Base-by-base conservation (phyloP, 2,797 vertebrate species). In the Pseudochaenichthys georgianus region DNA sequence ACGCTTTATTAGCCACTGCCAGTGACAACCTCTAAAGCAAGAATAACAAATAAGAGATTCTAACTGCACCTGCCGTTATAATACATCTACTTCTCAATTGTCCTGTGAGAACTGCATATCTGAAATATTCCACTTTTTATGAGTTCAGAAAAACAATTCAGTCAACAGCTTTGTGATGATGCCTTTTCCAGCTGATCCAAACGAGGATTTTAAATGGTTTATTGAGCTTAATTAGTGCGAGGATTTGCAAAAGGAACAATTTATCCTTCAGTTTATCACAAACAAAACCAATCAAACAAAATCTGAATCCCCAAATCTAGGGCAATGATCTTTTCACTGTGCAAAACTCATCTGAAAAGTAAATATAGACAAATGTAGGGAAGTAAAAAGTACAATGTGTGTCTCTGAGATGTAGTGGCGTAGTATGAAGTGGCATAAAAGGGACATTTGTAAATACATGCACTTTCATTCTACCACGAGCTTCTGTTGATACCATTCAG, bases 401-500 rank as follows among this genome's bases (percentile, higher is more conserved):
- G 58, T 15, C 19, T 45, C 42, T 46, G 58, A 45, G 13, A 45
- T 31, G 43, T 46, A 28, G 31, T 57, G 34, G 2, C 10, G n/a
- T 41, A 41, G 5, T 28, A 62, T 7, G n/a, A 31, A 47, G 21
- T 12, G 11, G 43, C 43, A n/a, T 46, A 47, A 28, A 47, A 62
- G 8, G 7, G 34, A 38, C 1, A 9, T 38, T 8, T 38, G 34
- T 38, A 38, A 7, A 9, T 9, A 38, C 9, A 38, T 9, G 8
- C 8, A 38, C 34, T 38, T 38, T 38, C 2, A 38, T 54, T 45
- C 41, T 7, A 43, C n/a, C 41, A 23, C 42, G 6, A 41, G 8
- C 46, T 38, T 58, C 38, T 66, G 71, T 46, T 66, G 15, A 75
- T 58, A 23, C 64, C 66, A 48, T 54, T 51, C 48, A 58, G 21